These are phyloP conservation scores for Epinephelus cyanopodus DNA, from an alignment of 2,113 vertebrate genomes.

Conservation along the genomic window DNA sequence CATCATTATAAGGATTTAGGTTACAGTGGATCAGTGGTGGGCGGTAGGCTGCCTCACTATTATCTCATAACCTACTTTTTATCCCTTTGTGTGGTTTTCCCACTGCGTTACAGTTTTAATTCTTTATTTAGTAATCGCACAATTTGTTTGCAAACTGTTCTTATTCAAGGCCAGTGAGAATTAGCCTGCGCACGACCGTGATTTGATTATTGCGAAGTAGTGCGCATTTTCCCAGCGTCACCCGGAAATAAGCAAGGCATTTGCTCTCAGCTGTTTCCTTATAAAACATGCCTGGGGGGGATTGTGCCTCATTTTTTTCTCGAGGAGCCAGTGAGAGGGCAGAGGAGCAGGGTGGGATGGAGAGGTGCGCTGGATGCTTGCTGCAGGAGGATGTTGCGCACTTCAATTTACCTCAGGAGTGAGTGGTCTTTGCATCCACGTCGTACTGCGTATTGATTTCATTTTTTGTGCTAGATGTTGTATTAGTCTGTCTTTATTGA, in stretches of 20 bases:
- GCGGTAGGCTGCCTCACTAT: not conserved
- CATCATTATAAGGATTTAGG: conserved; percentile 17
- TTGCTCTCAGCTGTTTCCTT: conserved; percentile 38
- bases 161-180: not conserved
- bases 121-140: not conserved
- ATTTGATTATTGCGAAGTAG: conserved; percentile 23
- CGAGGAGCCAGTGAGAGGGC: conserved; percentile 7
- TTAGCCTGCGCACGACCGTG: conserved; percentile 6
- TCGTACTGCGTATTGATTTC: conserved; percentile 35
- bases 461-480: conserved; percentile 12
- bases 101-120: not conserved
- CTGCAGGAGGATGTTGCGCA: conserved; percentile 83
- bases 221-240: conserved; percentile 55
- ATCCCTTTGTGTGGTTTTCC: not conserved
- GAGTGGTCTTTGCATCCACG: conserved; percentile 53
- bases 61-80: not conserved
- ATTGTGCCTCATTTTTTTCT: conserved; percentile 1
- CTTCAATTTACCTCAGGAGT: conserved; percentile 77
- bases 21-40: conserved; percentile 1
- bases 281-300: conserved; percentile 37
- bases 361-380: conserved; percentile 64
- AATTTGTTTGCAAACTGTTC: not conserved
- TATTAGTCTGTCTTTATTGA: not conserved
- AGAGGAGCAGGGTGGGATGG: conserved; percentile 52
- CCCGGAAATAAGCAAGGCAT: conserved; percentile 59